Base-by-base conservation (phyloP, 1,140 invertebrate species). In the Papilio xuthus region DNA sequence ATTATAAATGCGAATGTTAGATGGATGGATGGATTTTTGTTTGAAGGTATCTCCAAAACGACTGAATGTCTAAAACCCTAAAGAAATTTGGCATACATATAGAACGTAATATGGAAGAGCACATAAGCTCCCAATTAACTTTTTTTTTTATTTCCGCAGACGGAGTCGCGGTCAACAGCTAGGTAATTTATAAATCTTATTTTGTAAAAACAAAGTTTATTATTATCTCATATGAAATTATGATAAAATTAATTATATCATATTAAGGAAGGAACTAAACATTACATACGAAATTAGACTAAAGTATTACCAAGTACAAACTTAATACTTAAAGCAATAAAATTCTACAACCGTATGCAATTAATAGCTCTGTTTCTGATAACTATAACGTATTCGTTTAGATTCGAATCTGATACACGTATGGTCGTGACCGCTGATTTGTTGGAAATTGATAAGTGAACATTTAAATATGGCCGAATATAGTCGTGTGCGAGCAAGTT, bases 371-470 rank as follows among this genome's bases (percentile, higher is more conserved):
- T 63, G 20, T 28, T 76, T 67, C 42, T 63, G 53, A 56, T 76
- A 56, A 32, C 26, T 53, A 75, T 75, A 76, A 63, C 37, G 23
- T 72, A 72, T 60, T 56, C 42, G 72, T 41, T 15, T 15, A 72
- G 81, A 89, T 86, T 77, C 72, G 79, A 85, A 90, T 91, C 86
- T 87, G 73, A 86, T 86, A 81, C 85, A 86, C 88, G 84, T 87
- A 78, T 79, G 88, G 80, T 92, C 89, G 88, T 90, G 89, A 91
- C 88, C 85, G 84, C 76, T 85, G 86, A 90, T 91, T 90, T 88
- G 86, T 88, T 84, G 81, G 81, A 86, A 90, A 87, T 91, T 87
- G 88, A 78, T 78, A 81, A 84, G 87, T 88, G 84, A 86, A 89
- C 86, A 88, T 76, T 60, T 83, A 86, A 88, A 87, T 86, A 89